These are phyloP conservation scores for Pandion haliaetus DNA, from an alignment of 2,113 vertebrate genomes.

Conservation along the genomic window DNA sequence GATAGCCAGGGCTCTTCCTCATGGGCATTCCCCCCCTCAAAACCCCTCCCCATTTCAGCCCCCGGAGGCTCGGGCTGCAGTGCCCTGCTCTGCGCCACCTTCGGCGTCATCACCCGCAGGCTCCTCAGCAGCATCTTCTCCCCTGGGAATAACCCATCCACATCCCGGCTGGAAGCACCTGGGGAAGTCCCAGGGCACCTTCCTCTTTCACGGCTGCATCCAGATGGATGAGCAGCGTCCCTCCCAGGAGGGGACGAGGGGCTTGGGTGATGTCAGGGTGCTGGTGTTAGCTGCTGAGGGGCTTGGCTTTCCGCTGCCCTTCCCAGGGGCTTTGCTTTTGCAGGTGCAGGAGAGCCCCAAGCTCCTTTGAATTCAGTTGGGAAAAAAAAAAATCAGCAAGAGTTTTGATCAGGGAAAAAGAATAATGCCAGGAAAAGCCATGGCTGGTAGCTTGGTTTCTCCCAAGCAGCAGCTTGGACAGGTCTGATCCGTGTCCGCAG, in stretches of 20 bases:
- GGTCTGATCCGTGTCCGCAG: neutral
- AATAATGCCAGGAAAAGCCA: neutral
- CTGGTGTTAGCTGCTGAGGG: neutral
- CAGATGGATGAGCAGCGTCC: neutral
- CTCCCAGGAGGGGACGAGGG: neutral
- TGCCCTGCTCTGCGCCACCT: accelerated
- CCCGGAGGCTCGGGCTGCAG: accelerated
- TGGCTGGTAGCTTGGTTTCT: neutral
- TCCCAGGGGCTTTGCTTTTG: neutral
- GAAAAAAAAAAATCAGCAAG: neutral
- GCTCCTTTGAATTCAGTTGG: neutral
- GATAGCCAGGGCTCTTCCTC: neutral
- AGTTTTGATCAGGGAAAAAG: neutral
- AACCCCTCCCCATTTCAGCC: neutral
- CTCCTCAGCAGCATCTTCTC: neutral
- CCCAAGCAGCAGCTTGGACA: neutral
- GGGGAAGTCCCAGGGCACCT: neutral
- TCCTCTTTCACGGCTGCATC: neutral
- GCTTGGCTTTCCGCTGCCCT: neutral
- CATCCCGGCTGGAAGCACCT: neutral
- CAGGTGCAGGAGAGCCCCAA: neutral
- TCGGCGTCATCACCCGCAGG: accelerated
- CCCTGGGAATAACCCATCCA: neutral
- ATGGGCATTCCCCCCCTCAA: too few relatives aligned
- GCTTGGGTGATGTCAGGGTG: neutral